Evolutionary conservation across 2,888 invertebrate genomes (phyloP).

Genomic region (Pollenia angustigena): DNA sequence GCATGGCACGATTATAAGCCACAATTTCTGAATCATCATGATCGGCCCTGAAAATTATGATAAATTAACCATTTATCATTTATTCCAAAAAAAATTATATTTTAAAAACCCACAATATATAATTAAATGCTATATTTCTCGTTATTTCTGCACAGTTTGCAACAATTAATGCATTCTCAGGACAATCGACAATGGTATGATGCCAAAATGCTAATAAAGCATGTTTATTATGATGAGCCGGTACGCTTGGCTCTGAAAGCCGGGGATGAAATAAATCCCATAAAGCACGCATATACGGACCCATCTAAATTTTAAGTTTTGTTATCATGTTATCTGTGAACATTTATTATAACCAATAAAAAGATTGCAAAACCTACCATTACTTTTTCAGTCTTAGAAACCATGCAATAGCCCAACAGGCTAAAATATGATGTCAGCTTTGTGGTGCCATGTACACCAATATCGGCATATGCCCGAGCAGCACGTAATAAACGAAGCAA

Average conservation of each 20-base stretch:
- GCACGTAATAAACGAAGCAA: constrained; percentile 90
- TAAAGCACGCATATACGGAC: constrained; percentile 94
- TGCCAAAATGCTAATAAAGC: constrained; percentile 97
- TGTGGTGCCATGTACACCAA: constrained; percentile 94
- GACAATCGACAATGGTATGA: constrained; percentile 95
- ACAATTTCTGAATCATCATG: constrained; percentile 98
- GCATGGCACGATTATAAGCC: constrained; percentile 95
- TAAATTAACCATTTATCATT: neutral
- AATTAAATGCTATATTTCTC: constrained; percentile 98
- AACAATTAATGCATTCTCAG: constrained; percentile 95
- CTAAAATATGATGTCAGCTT: constrained; percentile 97
- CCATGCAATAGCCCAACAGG: constrained; percentile 95
- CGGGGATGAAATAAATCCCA: constrained; percentile 98
- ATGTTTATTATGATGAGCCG: constrained; percentile 98
- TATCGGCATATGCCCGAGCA: constrained; percentile 94
- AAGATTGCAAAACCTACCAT: constrained; percentile 87
- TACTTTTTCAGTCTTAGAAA: constrained; percentile 95
- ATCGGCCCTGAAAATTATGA: constrained; percentile 90
- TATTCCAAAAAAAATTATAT: neutral
- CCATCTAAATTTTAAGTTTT: constrained; percentile 88
- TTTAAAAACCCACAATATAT: constrained; percentile 91
- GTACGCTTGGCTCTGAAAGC: constrained; percentile 96
- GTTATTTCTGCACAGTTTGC: constrained; percentile 94
- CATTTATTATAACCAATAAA: neutral
- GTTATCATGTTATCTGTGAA: neutral